These are phyloP conservation scores for Zeus faber DNA, from an alignment of 2,113 vertebrate species.

Conservation along the genomic window DNA sequence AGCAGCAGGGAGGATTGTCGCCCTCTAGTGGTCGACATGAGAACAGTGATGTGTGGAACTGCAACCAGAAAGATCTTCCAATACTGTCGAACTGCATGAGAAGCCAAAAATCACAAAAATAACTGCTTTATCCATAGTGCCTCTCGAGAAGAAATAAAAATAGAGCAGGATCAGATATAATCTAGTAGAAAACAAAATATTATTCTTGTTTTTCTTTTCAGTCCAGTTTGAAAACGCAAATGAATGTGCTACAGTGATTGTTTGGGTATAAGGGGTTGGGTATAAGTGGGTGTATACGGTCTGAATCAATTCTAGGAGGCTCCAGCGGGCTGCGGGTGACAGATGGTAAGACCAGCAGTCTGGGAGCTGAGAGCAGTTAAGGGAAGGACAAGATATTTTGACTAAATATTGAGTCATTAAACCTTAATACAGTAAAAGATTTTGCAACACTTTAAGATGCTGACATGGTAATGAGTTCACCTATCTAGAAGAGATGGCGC, in stretches of 20 bases:
- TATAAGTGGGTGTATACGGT: constrained; percentile 40
- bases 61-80: too few relatives aligned
- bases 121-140: too few relatives aligned
- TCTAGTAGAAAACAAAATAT: background rate
- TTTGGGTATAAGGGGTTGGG: constrained; percentile 26
- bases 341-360: constrained; percentile 72
- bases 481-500: too few relatives aligned
- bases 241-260: background rate
- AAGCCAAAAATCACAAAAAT: too few relatives aligned
- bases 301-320: constrained; percentile 76
- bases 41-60: too few relatives aligned
- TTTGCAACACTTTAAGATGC: too few relatives aligned
- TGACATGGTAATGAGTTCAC: too few relatives aligned
- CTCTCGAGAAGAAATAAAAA: background rate
- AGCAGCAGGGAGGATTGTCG: constrained; percentile 33
- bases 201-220: background rate
- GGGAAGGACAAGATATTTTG: background rate
- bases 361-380: constrained; percentile 74
- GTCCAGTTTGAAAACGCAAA: constrained; percentile 9
- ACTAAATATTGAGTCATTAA: constrained; percentile 1
- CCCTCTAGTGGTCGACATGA: constrained; percentile 55
- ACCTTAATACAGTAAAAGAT: background rate
- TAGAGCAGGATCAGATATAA: background rate
- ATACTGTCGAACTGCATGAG: too few relatives aligned
- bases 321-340: constrained; percentile 78